These are phyloP conservation scores for Mylabris sibirica DNA, from an alignment of 2,888 invertebrate genomes.

Conservation along the genomic window DNA sequence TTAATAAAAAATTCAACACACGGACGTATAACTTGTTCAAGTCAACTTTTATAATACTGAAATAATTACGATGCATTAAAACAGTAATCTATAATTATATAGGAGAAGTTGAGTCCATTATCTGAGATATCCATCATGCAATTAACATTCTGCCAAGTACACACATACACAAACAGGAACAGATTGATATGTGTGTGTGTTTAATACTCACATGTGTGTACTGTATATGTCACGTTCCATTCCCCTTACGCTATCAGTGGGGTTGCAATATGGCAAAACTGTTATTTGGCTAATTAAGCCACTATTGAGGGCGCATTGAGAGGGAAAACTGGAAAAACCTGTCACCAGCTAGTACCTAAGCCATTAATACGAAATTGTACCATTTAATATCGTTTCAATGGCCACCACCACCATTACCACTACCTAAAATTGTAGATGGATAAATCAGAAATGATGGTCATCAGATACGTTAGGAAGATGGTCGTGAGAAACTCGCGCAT, in stretches of 20 bases:
- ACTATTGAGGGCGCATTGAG: not conserved
- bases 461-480: not conserved
- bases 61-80: constrained; percentile 45
- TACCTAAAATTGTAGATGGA: not conserved
- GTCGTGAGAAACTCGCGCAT: constrained; percentile 30
- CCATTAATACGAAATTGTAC: constrained; percentile 1
- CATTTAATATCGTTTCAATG: not conserved
- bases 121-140: constrained; percentile 52
- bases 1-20: constrained; percentile 2
- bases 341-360: not conserved
- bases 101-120: constrained; percentile 43
- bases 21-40: constrained; percentile 1
- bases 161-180: constrained; percentile 42
- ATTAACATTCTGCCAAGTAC: constrained; percentile 49
- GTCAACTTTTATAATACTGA: constrained; percentile 29
- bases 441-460: not conserved
- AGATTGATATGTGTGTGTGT: not conserved
- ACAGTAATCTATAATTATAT: constrained; percentile 49
- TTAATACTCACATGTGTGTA: constrained; percentile 19
- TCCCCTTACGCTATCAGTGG: constrained; percentile 22
- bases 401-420: not conserved
- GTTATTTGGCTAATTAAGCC: constrained; percentile 33
- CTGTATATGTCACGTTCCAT: constrained; percentile 21
- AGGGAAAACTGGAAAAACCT: not conserved
- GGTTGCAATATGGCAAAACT: constrained; percentile 25